A percentile compares a stretch with the other conserved stretches of the same genome.
phyloP scores from a whole-genome alignment of 2,888 invertebrate species.

The Drosophila formosana region DNA sequence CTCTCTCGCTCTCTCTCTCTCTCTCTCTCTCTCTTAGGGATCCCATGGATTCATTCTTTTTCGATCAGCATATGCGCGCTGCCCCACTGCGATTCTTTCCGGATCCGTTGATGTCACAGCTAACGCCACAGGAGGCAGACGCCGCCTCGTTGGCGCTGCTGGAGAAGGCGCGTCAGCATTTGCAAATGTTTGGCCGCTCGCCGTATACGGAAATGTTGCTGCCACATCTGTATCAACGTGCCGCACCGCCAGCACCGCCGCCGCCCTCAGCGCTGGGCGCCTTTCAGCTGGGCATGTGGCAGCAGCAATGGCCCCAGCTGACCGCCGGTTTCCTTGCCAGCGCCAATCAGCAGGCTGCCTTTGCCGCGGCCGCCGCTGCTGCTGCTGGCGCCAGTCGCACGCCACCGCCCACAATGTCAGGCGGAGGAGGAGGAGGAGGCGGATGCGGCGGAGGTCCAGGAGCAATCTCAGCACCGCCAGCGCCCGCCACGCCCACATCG shows the following conservation, averaged over 20 bases:
- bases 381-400: constrained; percentile 77
- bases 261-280: constrained; percentile 81
- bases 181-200: constrained; percentile 85
- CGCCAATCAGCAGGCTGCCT: constrained; percentile 83
- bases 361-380: constrained; percentile 80
- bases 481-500: constrained; percentile 83
- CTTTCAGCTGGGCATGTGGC: constrained; percentile 85
- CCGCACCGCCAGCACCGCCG: constrained; percentile 70
- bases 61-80: constrained; percentile 85
- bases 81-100: constrained; percentile 85
- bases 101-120: constrained; percentile 84
- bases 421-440: constrained; percentile 46
- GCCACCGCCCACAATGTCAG: constrained; percentile 70
- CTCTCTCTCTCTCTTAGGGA: constrained; percentile 71
- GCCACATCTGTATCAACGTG: constrained; percentile 85
- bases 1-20: not conserved
- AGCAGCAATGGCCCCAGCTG: constrained; percentile 85
- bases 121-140: constrained; percentile 85
- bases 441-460: not conserved
- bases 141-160: constrained; percentile 84
- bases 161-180: constrained; percentile 85
- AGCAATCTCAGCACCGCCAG: constrained; percentile 56
- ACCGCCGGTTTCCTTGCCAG: constrained; percentile 85
- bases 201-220: constrained; percentile 85
- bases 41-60: constrained; percentile 85